phyloP scores from a whole-genome alignment of 2,888 invertebrate species.

The Chorisops tibialis region DNA sequence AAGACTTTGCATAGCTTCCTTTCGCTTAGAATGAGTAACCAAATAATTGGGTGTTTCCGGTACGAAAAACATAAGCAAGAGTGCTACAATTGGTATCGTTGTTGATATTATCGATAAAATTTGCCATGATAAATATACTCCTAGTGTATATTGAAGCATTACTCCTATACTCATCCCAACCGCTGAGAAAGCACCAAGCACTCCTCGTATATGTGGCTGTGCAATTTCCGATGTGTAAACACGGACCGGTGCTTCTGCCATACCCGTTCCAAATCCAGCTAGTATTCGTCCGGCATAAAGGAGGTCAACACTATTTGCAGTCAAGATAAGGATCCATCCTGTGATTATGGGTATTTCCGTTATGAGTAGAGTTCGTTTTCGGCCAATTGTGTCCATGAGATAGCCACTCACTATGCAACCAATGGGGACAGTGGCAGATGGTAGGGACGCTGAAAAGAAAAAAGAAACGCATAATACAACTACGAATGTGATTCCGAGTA shows the following conservation, averaged over 20 bases:
- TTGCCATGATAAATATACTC: constrained; percentile 62
- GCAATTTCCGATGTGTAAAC: constrained; percentile 70
- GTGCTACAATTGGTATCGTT: constrained; percentile 59
- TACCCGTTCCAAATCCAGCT: constrained; percentile 68
- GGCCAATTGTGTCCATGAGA: constrained; percentile 66
- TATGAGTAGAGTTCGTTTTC: constrained; percentile 61
- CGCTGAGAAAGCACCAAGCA: constrained; percentile 68
- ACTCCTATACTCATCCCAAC: constrained; percentile 72
- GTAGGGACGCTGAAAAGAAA: constrained; percentile 62
- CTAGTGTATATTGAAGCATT: constrained; percentile 60
- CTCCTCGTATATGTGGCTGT: constrained; percentile 71
- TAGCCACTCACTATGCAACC: constrained; percentile 70
- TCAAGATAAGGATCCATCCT: constrained; percentile 65
- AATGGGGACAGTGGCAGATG: constrained; percentile 64
- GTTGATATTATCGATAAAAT: constrained; percentile 62
- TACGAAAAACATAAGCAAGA: constrained; percentile 60
- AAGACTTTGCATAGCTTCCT: constrained; percentile 60
- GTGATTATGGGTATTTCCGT: constrained; percentile 66
- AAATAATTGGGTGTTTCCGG: constrained; percentile 74
- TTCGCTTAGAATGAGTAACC: constrained; percentile 59
- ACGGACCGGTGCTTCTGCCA: constrained; percentile 68
- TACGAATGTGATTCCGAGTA: no score
- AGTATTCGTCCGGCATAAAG: constrained; percentile 62
- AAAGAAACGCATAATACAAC: no score
- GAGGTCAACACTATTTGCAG: constrained; percentile 59